Percentiles rank a stretch among this genome's conserved stretches.
Evolutionary conservation across 1,140 invertebrate genomes (phyloP).

Genomic region (Pseudomyrmex concolor): DNA sequence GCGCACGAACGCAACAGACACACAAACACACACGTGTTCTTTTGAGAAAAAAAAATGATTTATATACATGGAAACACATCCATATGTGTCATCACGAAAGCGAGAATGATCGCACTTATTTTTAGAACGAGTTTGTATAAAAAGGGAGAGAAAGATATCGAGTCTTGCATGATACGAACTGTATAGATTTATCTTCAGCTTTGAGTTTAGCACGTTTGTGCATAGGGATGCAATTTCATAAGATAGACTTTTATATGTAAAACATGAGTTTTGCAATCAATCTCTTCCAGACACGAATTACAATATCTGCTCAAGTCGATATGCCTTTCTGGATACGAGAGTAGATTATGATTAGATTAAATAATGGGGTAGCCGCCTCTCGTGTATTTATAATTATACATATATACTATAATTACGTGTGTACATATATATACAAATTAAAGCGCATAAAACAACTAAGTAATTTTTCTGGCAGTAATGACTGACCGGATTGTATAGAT

Average conservation of each 20-base stretch:
- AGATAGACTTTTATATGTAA: constrained; percentile 61
- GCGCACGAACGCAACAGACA: too few relatives aligned
- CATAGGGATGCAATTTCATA: constrained; percentile 28
- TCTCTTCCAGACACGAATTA: constrained; percentile 54
- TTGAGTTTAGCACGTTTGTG: constrained; percentile 52
- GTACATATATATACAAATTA: constrained; percentile 59
- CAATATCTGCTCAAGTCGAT: constrained; percentile 61
- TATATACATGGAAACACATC: constrained; percentile 22
- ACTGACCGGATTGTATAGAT: constrained; percentile 58
- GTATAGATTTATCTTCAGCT: constrained; percentile 26
- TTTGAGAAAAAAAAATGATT: constrained; percentile 52
- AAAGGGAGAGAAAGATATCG: constrained; percentile 4
- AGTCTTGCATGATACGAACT: constrained; percentile 17
- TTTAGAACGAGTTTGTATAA: constrained; percentile 55
- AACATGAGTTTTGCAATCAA: constrained; percentile 7
- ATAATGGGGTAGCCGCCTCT: constrained; percentile 65
- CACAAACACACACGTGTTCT: background rate
- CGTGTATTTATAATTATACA: constrained; percentile 65
- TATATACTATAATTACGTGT: constrained; percentile 60
- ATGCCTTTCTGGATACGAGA: constrained; percentile 71
- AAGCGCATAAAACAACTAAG: too few relatives aligned
- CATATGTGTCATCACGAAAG: background rate
- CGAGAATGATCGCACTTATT: constrained; percentile 46
- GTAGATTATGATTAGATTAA: constrained; percentile 73
- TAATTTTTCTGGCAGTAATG: constrained; percentile 45